These are phyloP conservation scores for Synaphobranchus kaupii DNA, from an alignment of 2,797 vertebrate genomes.

Conservation along the genomic window DNA sequence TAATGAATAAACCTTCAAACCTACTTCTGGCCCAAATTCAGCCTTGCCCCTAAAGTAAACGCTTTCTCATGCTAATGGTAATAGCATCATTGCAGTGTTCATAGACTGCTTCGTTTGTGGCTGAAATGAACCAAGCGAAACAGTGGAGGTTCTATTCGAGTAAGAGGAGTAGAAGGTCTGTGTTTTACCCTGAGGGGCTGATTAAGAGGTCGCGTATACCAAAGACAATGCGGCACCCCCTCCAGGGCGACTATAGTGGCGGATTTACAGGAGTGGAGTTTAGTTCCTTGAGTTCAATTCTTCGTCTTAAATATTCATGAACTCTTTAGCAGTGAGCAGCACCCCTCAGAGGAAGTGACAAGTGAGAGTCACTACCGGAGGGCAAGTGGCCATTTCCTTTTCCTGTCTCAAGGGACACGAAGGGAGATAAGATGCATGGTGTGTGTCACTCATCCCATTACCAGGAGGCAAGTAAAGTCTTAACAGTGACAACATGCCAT, in stretches of 20 bases:
- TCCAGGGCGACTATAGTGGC: not conserved
- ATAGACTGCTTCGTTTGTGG: not conserved
- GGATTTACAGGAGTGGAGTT: not conserved
- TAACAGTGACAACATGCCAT: not conserved
- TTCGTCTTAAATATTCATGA: slow-evolving; percentile 54
- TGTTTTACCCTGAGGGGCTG: not conserved
- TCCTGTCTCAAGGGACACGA: not conserved
- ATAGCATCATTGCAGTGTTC: not conserved
- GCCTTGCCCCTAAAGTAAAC: not conserved
- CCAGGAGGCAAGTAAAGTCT: not conserved
- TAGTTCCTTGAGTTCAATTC: slow-evolving; percentile 10
- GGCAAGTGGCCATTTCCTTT: not conserved
- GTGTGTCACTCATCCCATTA: not conserved
- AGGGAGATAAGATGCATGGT: not conserved
- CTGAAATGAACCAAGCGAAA: not conserved
- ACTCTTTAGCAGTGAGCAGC: slow-evolving; percentile 30
- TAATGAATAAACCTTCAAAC: not conserved
- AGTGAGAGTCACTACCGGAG: not conserved
- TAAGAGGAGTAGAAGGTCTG: not conserved
- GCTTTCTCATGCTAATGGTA: not conserved
- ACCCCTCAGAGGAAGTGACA: slow-evolving; percentile 39
- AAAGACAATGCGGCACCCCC: not conserved
- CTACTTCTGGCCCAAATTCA: not conserved
- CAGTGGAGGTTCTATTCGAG: not conserved
- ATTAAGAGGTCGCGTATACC: not conserved